Percentiles rank a stretch among this genome's conserved stretches.
Evolutionary conservation across 2,113 vertebrate species (phyloP).

Genomic region (human (Homo sapiens)): DNA sequence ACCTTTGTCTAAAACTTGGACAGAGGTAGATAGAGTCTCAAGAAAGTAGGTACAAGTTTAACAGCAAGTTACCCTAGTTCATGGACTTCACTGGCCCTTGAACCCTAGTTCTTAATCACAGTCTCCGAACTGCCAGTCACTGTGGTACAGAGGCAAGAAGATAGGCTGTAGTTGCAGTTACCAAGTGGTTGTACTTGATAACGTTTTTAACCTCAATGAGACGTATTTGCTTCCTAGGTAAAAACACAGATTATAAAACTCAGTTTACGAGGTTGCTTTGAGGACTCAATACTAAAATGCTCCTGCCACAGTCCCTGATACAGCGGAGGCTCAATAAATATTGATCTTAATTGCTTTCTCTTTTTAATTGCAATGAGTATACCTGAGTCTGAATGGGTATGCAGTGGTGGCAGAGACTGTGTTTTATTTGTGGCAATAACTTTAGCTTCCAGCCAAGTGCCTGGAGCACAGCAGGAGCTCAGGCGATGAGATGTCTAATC

Average conservation of each 20-base stretch:
- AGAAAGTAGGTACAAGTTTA: background rate
- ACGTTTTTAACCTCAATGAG: background rate
- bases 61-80: background rate
- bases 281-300: background rate
- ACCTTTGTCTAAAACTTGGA: background rate
- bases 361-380: background rate
- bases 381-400: background rate
- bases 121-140: background rate
- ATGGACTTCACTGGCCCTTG: background rate
- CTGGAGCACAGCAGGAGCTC: background rate
- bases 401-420: background rate
- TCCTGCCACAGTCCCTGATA: background rate
- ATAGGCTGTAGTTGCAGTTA: background rate
- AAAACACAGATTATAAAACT: background rate
- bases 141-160: background rate
- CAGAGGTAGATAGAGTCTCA: background rate
- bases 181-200: background rate
- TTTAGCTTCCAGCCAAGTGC: background rate
- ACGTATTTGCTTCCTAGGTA: background rate
- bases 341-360: background rate
- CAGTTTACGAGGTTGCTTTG: background rate
- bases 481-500: background rate
- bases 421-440: background rate
- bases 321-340: background rate
- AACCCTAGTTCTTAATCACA: background rate